phyloP scores from a whole-genome alignment of 2,797 vertebrate genomes.

The Halcyon chelicuti region DNA sequence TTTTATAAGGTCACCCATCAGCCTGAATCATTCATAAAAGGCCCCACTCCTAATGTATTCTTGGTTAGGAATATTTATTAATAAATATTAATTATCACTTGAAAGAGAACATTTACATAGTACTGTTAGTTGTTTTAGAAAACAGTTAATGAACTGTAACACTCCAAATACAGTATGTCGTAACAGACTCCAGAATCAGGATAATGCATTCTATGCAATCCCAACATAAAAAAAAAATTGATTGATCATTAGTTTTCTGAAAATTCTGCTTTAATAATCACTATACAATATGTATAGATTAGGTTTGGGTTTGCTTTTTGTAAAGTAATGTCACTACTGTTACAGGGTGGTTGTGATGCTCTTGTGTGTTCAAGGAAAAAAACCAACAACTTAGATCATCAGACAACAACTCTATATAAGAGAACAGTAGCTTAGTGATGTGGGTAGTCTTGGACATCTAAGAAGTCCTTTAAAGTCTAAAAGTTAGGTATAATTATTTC shows the following conservation, averaged over 20 bases:
- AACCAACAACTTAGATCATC: background rate
- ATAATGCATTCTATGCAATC: background rate
- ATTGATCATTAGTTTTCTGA: background rate
- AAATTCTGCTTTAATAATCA: background rate
- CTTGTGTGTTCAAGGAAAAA: background rate
- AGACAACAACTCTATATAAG: background rate
- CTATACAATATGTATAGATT: background rate
- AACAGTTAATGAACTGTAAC: background rate
- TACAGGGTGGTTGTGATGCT: background rate
- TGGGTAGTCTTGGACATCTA: background rate
- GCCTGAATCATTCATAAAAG: background rate
- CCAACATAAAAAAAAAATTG: background rate
- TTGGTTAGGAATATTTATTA: background rate
- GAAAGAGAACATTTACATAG: background rate
- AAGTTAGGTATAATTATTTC: slow-evolving; percentile 20
- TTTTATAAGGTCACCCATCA: background rate
- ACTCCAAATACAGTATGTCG: background rate
- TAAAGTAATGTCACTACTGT: background rate
- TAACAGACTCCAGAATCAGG: background rate
- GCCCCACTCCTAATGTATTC: background rate
- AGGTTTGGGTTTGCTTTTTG: fast-evolving
- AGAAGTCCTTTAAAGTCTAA: slow-evolving; percentile 26
- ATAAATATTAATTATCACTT: background rate
- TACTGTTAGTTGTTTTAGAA: background rate
- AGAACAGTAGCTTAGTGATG: background rate